Base-by-base conservation (phyloP, 2,113 vertebrate species). In the Dicentrarchus labrax region DNA sequence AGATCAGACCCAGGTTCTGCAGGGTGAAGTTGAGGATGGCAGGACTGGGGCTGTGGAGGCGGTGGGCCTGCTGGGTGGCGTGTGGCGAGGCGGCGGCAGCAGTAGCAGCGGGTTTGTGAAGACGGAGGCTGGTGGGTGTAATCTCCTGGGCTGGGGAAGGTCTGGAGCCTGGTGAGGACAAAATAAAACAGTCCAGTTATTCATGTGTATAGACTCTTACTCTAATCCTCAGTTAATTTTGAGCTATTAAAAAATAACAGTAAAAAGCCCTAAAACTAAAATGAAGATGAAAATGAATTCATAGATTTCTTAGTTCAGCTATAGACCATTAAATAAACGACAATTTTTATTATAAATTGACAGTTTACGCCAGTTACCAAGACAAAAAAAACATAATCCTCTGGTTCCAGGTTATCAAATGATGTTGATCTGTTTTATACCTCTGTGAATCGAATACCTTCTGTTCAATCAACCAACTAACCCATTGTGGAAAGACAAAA, bases 21-120 rank as follows among this genome's bases (percentile, higher is more conserved):
- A 99, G 91, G 5, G 97, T 97, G 83, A 99, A 97, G 95, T 98
- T 98, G 57, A 98, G 89, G 91, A 98, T 94, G 57, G 97, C 96
- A 0, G 97, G 96, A 74, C 96, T 97, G 4, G 96, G 97, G 72
- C 94, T 96, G 76, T 88, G 95, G 65, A 93, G 48, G 17, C 94
- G 90, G 11, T 92, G 95, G 80, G 92, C 84, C 0, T 95, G 92
- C 0, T 94, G 93, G 8, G 45, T 4, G 65, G 94, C 30, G 61
- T 91, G 93, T 0, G 94, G 92, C n/a, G 96, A 96, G 94, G 95
- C 60, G 94, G 95, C 60, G 8, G n/a, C 54, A 54, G 51, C 51
- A 0, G 50, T 17, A 2, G 78, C 50, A 0, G 59, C 0, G 0
- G 91, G 71, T 78, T 75, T 80, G 60, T 94, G 57, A 87, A 96